phyloP scores from a whole-genome alignment of 2,888 invertebrate species.

The Lysandra coridon region DNA sequence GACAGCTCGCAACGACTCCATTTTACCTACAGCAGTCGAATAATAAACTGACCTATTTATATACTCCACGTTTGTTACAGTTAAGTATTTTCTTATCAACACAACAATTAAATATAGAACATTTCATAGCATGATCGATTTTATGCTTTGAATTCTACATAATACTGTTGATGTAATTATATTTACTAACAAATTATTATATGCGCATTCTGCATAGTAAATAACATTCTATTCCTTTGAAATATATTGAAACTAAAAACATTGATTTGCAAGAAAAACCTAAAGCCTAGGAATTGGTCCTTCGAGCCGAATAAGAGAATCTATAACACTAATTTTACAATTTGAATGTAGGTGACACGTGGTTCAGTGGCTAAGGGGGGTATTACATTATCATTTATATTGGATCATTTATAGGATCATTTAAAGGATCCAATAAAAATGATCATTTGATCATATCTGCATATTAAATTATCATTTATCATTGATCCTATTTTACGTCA shows the following conservation, averaged over 20 bases:
- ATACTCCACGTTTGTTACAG: neutral
- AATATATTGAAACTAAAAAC: neutral
- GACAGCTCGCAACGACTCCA: neutral
- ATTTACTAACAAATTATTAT: neutral
- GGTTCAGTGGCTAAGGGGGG: too few species aligned
- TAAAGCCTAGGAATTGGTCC: neutral
- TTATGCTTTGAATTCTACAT: neutral
- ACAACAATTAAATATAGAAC: neutral
- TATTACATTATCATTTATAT: too few species aligned
- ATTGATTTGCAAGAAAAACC: neutral
- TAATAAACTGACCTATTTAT: neutral
- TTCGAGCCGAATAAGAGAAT: neutral
- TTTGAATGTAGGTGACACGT: too few species aligned
- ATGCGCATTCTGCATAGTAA: neutral
- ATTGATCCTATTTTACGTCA: too few species aligned
- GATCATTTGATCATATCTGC: too few species aligned
- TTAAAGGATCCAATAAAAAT: too few species aligned
- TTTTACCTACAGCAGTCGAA: neutral
- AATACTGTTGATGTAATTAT: neutral
- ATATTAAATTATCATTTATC: too few species aligned
- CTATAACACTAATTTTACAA: too few species aligned
- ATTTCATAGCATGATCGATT: neutral
- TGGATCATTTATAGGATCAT: too few species aligned
- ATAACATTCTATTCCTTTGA: neutral
- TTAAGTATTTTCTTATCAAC: neutral